A percentile compares a stretch with the other conserved stretches of the same genome.
Evolutionary conservation across 1,140 invertebrate species (phyloP).

Genomic region (Bombus balteatus): DNA sequence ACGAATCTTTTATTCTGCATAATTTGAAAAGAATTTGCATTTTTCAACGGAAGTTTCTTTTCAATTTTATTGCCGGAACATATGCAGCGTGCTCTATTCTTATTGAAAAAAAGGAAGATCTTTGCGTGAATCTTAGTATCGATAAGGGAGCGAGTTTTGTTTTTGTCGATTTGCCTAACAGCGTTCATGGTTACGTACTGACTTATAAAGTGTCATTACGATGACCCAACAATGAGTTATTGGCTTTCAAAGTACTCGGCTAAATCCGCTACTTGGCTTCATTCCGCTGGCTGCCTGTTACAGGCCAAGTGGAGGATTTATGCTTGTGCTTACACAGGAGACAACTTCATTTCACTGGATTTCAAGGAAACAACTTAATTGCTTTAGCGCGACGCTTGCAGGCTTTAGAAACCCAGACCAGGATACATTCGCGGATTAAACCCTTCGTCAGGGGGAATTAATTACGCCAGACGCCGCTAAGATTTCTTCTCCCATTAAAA

Average conservation of each 20-base stretch:
- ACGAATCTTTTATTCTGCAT: background rate
- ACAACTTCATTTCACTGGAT: slow-evolving; percentile 49
- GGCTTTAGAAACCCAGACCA: slow-evolving; percentile 47
- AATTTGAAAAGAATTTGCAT: too few relatives aligned
- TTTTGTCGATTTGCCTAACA: slow-evolving; percentile 31
- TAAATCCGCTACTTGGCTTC: slow-evolving; percentile 79
- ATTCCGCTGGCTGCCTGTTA: slow-evolving; percentile 69
- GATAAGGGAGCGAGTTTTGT: background rate
- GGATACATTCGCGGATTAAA: slow-evolving; percentile 41
- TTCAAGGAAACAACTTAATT: slow-evolving; percentile 55
- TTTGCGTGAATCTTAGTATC: background rate
- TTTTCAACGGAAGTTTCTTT: too few relatives aligned
- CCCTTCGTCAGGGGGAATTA: slow-evolving; percentile 20
- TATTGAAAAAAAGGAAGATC: background rate
- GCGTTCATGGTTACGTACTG: slow-evolving; percentile 49
- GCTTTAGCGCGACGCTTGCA: slow-evolving; percentile 48
- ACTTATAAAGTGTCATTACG: slow-evolving; percentile 76
- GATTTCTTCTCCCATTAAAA: slow-evolving; percentile 43
- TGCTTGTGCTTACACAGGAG: slow-evolving; percentile 53
- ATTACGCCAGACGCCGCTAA: slow-evolving; percentile 32
- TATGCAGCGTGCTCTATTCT: too few relatives aligned
- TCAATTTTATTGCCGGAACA: too few relatives aligned
- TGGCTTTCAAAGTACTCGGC: slow-evolving; percentile 78
- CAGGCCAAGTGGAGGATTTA: slow-evolving; percentile 75
- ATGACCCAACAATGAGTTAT: slow-evolving; percentile 80